These are phyloP conservation scores for Thalpophila matura DNA, from an alignment of 2,888 invertebrate species.

Conservation along the genomic window DNA sequence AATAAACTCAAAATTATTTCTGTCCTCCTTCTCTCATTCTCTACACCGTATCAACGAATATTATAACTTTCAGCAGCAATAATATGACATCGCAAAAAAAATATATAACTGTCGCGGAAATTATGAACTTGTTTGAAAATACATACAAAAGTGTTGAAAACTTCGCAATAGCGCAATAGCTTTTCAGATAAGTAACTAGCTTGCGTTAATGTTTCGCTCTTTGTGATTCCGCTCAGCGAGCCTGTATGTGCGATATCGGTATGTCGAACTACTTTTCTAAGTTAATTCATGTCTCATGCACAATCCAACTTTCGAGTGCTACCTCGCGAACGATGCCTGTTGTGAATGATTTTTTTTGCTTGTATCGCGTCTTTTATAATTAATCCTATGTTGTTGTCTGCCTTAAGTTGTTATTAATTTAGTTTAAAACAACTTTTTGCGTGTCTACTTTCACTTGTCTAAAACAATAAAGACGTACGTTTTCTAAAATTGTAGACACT, in stretches of 20 bases:
- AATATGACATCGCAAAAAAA: constrained; percentile 17
- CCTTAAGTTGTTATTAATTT: not conserved
- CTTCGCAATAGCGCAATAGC: constrained; percentile 83
- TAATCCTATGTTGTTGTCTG: not conserved
- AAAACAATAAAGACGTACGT: no score
- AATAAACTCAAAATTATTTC: no score
- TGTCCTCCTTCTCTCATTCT: no score
- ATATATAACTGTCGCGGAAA: constrained; percentile 55
- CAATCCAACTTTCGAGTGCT: constrained; percentile 83
- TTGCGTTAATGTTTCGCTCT: constrained; percentile 87
- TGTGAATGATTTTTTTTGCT: constrained; percentile 72
- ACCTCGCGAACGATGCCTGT: constrained; percentile 66
- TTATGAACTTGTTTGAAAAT: constrained; percentile 78
- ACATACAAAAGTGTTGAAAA: constrained; percentile 79
- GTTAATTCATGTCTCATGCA: constrained; percentile 86
- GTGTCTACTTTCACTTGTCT: no score
- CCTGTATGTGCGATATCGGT: constrained; percentile 71
- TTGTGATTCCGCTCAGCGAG: constrained; percentile 80
- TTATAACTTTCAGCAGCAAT: constrained; percentile 7
- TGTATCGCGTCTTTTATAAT: constrained; percentile 23
- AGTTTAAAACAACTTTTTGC: no score
- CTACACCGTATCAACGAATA: not conserved
- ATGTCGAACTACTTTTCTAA: constrained; percentile 85
- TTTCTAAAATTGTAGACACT: constrained; percentile 38
- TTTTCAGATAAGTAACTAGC: constrained; percentile 86